These are phyloP conservation scores for Eupithecia exiguata DNA, from an alignment of 2,888 invertebrate genomes.

Conservation along the genomic window DNA sequence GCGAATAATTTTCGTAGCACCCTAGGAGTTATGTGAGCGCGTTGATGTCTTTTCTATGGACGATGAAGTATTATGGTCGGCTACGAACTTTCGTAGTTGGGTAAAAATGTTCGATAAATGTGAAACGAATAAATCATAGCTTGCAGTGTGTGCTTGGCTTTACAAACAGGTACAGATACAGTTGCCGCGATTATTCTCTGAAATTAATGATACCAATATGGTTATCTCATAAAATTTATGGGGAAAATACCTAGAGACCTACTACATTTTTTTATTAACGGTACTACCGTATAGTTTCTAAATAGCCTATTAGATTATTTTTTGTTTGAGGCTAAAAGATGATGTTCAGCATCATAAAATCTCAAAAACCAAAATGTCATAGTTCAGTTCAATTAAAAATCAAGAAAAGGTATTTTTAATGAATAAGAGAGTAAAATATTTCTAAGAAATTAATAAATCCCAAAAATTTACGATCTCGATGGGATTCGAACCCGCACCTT, in stretches of 20 bases:
- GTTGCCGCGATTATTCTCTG: not conserved
- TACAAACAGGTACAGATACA: not conserved
- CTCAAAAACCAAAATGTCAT: no score
- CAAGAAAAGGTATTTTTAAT: no score
- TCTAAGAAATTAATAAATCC: no score
- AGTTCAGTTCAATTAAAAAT: no score
- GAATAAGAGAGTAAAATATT: no score
- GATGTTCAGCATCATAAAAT: no score
- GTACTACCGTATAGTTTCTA: no score
- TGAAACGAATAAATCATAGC: not conserved
- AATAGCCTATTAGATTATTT: no score
- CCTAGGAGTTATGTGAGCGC: constrained; percentile 12
- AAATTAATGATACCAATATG: not conserved
- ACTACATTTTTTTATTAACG: no score
- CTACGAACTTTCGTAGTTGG: not conserved
- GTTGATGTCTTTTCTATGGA: constrained; percentile 20
- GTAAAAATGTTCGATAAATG: not conserved
- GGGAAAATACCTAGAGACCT: not conserved
- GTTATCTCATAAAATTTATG: not conserved
- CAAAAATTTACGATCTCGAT: no score
- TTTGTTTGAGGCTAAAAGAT: no score
- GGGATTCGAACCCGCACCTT: no score
- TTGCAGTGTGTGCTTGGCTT: not conserved
- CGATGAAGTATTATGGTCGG: not conserved
- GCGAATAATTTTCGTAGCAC: constrained; percentile 6